Base-by-base conservation (phyloP, 2,888 invertebrate species). In the Drosophila leonis region DNA sequence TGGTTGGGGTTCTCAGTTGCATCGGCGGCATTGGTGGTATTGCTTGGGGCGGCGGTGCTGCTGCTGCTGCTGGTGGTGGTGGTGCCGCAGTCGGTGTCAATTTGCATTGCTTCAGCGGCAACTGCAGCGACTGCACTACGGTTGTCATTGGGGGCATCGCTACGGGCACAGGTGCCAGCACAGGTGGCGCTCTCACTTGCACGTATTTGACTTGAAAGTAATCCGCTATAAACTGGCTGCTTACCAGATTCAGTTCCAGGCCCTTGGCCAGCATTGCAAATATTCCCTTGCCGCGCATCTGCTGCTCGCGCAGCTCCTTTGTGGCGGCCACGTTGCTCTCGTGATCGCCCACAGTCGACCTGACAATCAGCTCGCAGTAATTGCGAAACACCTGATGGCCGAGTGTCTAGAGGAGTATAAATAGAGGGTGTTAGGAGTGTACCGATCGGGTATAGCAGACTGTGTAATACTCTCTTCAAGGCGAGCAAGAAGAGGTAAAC, bases 311-410 rank as follows among this genome's bases (percentile, higher is more conserved):
- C 29, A 80, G 56, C 6, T 39, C 3, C 15, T 29, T 4, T 1
- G 55, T 39, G n/a, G 29, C 37, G 12, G 15, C 20, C 1, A 51
- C 44, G n/a, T 62, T 56, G 3, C 1, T 3, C 1, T 8, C 18
- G 2, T 29, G 37, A 49, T 75, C 49, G 15, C 54, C 59, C 1
- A 6, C 29, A 15, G 10, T 27, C 10, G 42, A 52, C 13, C 10
- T 5, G 2, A 37, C 15, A 18, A 68, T 41, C 7, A 59, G 24
- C 6, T 64, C n/a, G 9, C 48, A 57, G n/a, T 65, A 52, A 9
- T 80, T 66, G 24, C 60, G 55, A 7, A 68, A 65, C 3, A 70
- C 37, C 54, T 69, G 55, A 24, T 82, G 56, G 20, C 67, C 65
- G 2, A 82, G 57, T 0, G 69, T 75, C 82, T 82, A 24, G 2